A percentile compares a stretch with the other conserved stretches of the same genome.
Conservation (phyloP, 2,113 vertebrate genomes). For the Leucopternis melanops region DNA sequence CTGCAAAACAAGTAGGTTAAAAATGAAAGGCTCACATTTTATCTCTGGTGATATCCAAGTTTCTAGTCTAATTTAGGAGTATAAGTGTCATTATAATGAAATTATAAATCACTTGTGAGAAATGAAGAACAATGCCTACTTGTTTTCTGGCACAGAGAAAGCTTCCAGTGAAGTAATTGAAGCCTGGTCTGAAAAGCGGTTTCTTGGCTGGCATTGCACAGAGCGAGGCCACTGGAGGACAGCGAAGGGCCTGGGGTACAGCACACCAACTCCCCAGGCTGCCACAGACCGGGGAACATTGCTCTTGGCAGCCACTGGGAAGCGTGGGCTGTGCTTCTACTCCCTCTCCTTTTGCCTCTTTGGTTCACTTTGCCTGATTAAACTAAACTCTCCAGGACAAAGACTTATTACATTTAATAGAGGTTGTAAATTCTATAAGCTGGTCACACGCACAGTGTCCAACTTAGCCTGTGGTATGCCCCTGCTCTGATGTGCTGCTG, state of each 20-base stretch:
- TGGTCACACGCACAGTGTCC: accelerated
- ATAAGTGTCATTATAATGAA: background rate
- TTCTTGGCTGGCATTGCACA: background rate
- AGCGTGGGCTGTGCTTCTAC: background rate
- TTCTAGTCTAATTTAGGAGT: background rate
- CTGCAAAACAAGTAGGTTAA: background rate
- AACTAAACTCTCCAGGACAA: background rate
- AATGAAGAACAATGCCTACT: background rate
- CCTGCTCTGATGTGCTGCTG: background rate
- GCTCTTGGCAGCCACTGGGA: background rate
- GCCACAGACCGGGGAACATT: background rate
- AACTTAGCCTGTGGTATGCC: background rate
- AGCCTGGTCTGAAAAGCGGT: background rate
- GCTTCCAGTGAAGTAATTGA: background rate
- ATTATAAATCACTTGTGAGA: background rate
- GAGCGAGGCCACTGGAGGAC: background rate
- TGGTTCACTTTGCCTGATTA: background rate
- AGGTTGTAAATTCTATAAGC: background rate
- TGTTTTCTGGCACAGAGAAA: background rate
- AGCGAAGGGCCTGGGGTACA: background rate
- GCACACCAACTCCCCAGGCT: background rate
- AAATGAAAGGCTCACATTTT: background rate
- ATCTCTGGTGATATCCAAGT: background rate
- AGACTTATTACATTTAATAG: background rate
- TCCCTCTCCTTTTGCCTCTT: background rate